Percentiles rank a stretch among this genome's conserved stretches.
Evolutionary conservation across 2,797 vertebrate species (phyloP).

Genomic region (Tragopan temminckii): DNA sequence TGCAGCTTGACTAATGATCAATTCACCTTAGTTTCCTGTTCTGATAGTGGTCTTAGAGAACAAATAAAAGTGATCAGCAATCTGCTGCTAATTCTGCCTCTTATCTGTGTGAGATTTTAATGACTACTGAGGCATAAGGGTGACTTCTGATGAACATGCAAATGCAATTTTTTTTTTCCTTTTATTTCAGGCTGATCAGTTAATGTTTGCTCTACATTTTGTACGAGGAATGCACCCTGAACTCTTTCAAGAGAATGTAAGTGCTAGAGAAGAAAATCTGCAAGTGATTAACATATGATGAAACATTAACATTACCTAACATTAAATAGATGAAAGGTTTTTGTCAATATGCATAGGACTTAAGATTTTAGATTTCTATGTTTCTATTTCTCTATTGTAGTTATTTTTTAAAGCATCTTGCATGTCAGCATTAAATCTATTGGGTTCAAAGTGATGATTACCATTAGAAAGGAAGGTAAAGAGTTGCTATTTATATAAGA

Average conservation of each 20-base stretch:
- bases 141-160: background rate
- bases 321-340: background rate
- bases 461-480: background rate
- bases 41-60: background rate
- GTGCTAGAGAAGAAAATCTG: constrained; percentile 44
- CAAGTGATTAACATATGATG: background rate
- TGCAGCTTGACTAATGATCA: background rate
- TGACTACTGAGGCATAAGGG: background rate
- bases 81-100: background rate
- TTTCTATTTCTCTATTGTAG: background rate
- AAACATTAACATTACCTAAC: background rate
- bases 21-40: background rate
- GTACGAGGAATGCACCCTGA: constrained; percentile 94
- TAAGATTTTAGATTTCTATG: background rate
- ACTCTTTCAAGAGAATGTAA: constrained; percentile 93
- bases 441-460: background rate
- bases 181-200: constrained; percentile 89
- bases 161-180: background rate
- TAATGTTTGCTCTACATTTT: constrained; percentile 97
- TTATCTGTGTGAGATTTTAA: background rate
- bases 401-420: background rate
- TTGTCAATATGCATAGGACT: background rate
- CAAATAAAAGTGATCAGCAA: background rate
- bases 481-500: background rate
- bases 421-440: background rate